A percentile compares a stretch with the other conserved stretches of the same genome.
Evolutionary conservation across 2,888 invertebrate species (phyloP).

Genomic region (Aphodius granarius): DNA sequence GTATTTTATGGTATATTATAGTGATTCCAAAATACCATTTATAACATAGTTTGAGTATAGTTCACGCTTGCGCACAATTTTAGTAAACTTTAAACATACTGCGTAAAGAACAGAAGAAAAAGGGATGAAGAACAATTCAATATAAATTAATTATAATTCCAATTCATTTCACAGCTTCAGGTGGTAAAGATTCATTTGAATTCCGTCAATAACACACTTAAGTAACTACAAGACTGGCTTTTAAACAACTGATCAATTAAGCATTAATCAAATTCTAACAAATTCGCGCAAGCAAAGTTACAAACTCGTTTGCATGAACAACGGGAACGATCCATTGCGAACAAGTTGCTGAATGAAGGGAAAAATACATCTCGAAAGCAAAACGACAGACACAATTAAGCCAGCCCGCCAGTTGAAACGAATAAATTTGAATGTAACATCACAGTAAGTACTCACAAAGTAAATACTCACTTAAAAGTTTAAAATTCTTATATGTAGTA

Average conservation of each 20-base stretch:
- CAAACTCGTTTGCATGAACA: neutral
- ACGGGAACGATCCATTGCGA: neutral
- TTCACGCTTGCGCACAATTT: too few species aligned
- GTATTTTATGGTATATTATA: too few species aligned
- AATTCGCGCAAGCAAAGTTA: neutral
- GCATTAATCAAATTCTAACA: neutral
- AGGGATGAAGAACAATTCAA: too few species aligned
- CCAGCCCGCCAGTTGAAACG: neutral
- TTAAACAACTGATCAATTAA: neutral
- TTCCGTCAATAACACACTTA: neutral
- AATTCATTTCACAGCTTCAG: too few species aligned
- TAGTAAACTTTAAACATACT: too few species aligned
- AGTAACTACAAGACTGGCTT: neutral
- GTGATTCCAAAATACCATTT: too few species aligned
- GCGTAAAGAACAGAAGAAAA: too few species aligned
- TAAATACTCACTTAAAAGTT: neutral
- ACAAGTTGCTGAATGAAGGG: neutral
- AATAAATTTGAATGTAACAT: neutral
- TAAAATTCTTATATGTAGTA: neutral
- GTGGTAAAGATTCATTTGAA: neutral
- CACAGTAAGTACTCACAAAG: neutral
- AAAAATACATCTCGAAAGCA: neutral
- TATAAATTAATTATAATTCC: too few species aligned
- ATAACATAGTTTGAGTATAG: too few species aligned
- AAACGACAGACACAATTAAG: neutral